Evolutionary conservation across 2,113 vertebrate genomes (phyloP).

Genomic region (Esox niger): DNA sequence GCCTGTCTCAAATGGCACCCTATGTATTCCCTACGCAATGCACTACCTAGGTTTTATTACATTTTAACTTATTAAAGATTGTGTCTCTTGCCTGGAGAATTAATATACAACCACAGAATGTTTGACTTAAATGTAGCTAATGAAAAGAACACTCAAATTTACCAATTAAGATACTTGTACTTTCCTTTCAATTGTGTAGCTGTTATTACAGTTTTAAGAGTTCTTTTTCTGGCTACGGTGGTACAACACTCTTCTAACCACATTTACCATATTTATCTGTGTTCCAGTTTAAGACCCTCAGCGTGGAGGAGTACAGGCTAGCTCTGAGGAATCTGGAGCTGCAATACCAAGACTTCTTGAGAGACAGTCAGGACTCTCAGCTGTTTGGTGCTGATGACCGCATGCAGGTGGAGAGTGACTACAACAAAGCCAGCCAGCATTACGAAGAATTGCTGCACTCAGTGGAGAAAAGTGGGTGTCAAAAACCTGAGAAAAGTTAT

Average conservation of each 20-base stretch:
- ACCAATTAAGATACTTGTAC: too few relatives aligned
- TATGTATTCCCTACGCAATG: too few relatives aligned
- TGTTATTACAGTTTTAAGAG: too few relatives aligned
- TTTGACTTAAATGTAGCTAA: too few relatives aligned
- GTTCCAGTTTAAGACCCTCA: constrained; percentile 83
- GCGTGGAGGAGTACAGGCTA: constrained; percentile 83
- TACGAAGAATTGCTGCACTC: constrained; percentile 83
- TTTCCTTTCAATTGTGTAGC: too few relatives aligned
- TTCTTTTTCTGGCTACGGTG: not conserved
- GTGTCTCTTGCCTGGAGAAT: not conserved
- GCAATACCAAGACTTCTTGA: constrained; percentile 91
- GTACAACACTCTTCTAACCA: not conserved
- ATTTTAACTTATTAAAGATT: not conserved
- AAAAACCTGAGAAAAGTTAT: not conserved
- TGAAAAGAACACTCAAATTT: too few relatives aligned
- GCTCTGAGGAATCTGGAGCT: constrained; percentile 81
- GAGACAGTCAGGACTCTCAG: constrained; percentile 84
- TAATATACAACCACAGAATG: not conserved
- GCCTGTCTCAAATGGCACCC: not conserved
- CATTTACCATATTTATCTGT: not conserved
- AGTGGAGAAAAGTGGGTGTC: constrained; percentile 82
- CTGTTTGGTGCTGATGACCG: constrained; percentile 86
- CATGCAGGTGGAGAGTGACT: constrained; percentile 83
- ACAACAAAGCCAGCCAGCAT: constrained; percentile 77
- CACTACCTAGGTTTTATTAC: too few relatives aligned